Percentiles rank a stretch among this genome's conserved stretches.
phyloP scores from a whole-genome alignment of 2,797 vertebrate genomes.

The Esox lucius region DNA sequence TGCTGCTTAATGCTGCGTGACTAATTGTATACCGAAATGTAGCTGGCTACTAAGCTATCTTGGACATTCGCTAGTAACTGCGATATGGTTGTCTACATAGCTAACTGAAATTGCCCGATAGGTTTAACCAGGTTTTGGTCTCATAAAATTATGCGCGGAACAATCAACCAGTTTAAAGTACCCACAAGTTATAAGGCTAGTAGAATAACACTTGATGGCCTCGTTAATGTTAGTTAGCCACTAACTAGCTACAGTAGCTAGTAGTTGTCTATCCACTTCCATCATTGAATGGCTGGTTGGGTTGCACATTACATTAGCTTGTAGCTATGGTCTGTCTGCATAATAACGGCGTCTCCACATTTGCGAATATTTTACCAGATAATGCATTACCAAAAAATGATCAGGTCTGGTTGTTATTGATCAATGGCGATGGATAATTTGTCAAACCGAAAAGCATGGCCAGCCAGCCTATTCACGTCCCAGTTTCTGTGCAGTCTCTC shows the following conservation, averaged over 20 bases:
- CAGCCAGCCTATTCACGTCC: neutral
- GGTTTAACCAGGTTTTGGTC: neutral
- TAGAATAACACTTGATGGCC: neutral
- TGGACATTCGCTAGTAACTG: neutral
- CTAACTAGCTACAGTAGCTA: neutral
- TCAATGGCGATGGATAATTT: neutral
- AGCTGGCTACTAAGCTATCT: neutral
- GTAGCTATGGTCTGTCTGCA: neutral
- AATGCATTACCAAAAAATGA: neutral
- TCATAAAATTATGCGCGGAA: neutral
- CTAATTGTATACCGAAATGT: conserved; percentile 1
- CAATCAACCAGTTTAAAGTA: neutral
- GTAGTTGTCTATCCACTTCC: neutral
- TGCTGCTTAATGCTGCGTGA: neutral
- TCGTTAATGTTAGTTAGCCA: neutral
- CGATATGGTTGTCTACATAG: conserved; percentile 36
- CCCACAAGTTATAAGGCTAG: neutral
- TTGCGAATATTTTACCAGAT: neutral
- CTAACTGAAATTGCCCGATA: neutral
- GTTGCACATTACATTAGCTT: neutral
- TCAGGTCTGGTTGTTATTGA: neutral
- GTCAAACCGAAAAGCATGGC: neutral
- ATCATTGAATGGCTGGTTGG: neutral
- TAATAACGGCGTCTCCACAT: neutral
- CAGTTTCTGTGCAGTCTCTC: neutral